Percentiles rank a stretch among this genome's conserved stretches.
phyloP scores from a whole-genome alignment of 2,888 invertebrate genomes.

The Ariolimax columbianus region DNA sequence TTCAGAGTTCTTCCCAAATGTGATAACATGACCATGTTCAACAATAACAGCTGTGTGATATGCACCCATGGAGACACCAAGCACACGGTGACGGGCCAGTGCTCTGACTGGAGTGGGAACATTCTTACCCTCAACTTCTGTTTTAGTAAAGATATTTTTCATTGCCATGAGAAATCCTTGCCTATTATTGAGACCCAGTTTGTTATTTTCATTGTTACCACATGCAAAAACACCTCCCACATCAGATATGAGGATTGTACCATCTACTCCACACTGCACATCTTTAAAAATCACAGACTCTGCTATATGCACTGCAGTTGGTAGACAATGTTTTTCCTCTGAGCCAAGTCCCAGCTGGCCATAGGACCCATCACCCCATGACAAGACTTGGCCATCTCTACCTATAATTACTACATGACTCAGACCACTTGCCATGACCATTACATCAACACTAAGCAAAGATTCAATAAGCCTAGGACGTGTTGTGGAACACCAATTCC shows the following conservation, averaged over 20 bases:
- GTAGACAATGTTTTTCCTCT: slow-evolving; percentile 80
- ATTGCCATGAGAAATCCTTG: slow-evolving; percentile 80
- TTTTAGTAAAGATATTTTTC: slow-evolving; percentile 79
- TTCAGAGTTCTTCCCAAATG: slow-evolving; percentile 84
- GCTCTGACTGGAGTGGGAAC: slow-evolving; percentile 80
- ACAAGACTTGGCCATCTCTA: slow-evolving; percentile 83
- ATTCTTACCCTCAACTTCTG: slow-evolving; percentile 79
- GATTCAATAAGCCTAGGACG: slow-evolving; percentile 82
- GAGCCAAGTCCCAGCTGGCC: slow-evolving; percentile 83
- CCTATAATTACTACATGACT: slow-evolving; percentile 84
- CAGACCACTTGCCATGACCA: slow-evolving; percentile 83
- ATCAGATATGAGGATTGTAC: slow-evolving; percentile 83
- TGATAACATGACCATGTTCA: slow-evolving; percentile 83
- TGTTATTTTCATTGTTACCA: slow-evolving; percentile 84
- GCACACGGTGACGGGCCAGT: slow-evolving; percentile 81
- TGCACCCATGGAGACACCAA: slow-evolving; percentile 83
- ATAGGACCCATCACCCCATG: slow-evolving; percentile 84
- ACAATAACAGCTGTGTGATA: slow-evolving; percentile 84
- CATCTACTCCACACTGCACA: slow-evolving; percentile 84
- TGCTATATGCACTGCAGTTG: slow-evolving; percentile 79
- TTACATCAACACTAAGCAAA: slow-evolving; percentile 83
- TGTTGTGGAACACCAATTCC: slow-evolving; percentile 81
- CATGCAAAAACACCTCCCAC: slow-evolving; percentile 83
- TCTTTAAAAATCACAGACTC: slow-evolving; percentile 80
- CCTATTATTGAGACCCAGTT: slow-evolving; percentile 83